Percentiles rank a stretch among this genome's conserved stretches.
Evolutionary conservation across 2,797 vertebrate species (phyloP).

Genomic region (Aythya fuligula): DNA sequence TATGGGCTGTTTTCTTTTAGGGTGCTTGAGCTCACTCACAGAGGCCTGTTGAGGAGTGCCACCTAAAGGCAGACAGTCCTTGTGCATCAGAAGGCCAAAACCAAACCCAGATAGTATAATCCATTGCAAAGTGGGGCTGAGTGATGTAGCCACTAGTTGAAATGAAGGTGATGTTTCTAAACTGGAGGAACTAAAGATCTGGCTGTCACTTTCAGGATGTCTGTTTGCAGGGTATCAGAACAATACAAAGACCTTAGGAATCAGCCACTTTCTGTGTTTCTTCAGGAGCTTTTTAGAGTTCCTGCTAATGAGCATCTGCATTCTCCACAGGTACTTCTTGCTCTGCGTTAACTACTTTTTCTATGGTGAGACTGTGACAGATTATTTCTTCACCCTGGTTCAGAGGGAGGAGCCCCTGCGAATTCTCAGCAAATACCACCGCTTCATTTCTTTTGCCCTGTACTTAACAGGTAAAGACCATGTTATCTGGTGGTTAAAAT

Average conservation of each 20-base stretch:
- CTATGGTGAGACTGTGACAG: constrained; percentile 96
- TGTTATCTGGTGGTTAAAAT: neutral
- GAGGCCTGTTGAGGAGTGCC: neutral
- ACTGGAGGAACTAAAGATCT: neutral
- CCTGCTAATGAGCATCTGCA: neutral
- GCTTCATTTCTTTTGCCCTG: constrained; percentile 96
- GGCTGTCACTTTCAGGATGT: neutral
- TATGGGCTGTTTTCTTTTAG: fast-evolving
- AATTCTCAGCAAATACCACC: constrained; percentile 98
- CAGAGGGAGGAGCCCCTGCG: constrained; percentile 95
- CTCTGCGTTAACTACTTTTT: constrained; percentile 99
- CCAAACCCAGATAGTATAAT: fast-evolving
- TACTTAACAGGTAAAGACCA: constrained; percentile 89
- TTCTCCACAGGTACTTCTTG: constrained; percentile 91
- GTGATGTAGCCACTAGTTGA: neutral
- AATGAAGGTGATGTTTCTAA: neutral
- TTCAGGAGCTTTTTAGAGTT: neutral
- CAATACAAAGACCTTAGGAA: neutral
- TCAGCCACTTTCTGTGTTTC: neutral
- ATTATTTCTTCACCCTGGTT: constrained; percentile 97
- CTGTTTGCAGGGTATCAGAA: neutral
- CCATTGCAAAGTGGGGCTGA: fast-evolving
- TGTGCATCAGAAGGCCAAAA: neutral
- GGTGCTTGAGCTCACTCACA: fast-evolving
- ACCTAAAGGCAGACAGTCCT: neutral